phyloP scores from a whole-genome alignment of 2,113 vertebrate species.

The Pomatostomus ruficeps region DNA sequence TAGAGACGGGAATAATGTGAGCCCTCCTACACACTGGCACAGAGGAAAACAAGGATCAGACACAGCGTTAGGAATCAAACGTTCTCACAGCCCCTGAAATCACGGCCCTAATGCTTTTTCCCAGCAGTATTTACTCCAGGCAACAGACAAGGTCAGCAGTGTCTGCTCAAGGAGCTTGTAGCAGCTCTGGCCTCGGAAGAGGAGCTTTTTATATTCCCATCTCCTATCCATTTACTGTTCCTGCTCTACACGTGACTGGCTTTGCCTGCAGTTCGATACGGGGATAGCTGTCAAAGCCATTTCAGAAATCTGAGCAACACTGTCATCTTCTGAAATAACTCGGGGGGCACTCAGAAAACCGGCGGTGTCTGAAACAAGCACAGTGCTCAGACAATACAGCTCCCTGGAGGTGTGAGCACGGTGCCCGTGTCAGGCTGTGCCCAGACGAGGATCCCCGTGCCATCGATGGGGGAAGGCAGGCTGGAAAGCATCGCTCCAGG shows the following conservation, averaged over 20 bases:
- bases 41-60: neutral
- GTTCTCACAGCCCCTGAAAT: neutral
- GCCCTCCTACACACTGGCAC: neutral
- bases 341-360: accelerated
- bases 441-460: neutral
- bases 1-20: neutral
- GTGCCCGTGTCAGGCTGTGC: neutral
- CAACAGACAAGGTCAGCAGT: neutral
- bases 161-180: neutral
- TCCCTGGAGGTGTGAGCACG: neutral
- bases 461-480: accelerated
- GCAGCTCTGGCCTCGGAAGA: neutral
- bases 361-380: accelerated
- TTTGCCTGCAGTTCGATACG: accelerated
- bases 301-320: neutral
- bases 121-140: neutral
- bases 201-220: neutral
- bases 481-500: neutral
- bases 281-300: neutral
- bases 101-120: neutral
- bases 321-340: neutral
- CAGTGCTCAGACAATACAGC: accelerated
- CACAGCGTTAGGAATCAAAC: neutral
- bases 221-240: neutral
- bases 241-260: neutral